phyloP scores from a whole-genome alignment of 2,113 vertebrate species.

The Petaurus breviceps region DNA sequence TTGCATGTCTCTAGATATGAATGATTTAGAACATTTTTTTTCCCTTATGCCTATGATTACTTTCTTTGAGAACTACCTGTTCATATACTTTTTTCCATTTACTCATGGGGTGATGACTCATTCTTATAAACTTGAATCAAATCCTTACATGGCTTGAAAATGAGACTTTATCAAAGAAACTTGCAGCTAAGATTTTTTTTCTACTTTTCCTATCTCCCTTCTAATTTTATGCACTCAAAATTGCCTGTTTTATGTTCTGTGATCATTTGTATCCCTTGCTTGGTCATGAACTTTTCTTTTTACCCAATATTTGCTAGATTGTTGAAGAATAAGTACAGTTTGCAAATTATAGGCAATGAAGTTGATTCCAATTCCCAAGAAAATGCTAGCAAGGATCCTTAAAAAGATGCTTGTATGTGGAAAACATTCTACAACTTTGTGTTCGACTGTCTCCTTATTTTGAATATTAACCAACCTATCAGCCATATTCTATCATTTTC shows the following conservation, averaged over 20 bases:
- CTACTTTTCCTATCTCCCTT: neutral
- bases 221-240: neutral
- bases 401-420: no score
- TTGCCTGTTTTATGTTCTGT: neutral
- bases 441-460: neutral
- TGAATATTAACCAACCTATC: neutral
- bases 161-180: no score
- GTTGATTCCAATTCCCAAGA: no score
- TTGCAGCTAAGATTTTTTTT: no score
- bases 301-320: neutral
- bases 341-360: no score
- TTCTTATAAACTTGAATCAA: no score
- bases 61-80: no score
- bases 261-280: neutral
- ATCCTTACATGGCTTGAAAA: no score
- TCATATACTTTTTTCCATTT: no score
- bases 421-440: neutral
- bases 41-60: no score
- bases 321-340: neutral
- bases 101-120: no score
- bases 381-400: no score
- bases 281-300: neutral
- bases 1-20: neutral
- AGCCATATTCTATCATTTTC: neutral
- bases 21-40: neutral